phyloP scores from a whole-genome alignment of 2,888 invertebrate species.

The Drosophila subsilvestris region DNA sequence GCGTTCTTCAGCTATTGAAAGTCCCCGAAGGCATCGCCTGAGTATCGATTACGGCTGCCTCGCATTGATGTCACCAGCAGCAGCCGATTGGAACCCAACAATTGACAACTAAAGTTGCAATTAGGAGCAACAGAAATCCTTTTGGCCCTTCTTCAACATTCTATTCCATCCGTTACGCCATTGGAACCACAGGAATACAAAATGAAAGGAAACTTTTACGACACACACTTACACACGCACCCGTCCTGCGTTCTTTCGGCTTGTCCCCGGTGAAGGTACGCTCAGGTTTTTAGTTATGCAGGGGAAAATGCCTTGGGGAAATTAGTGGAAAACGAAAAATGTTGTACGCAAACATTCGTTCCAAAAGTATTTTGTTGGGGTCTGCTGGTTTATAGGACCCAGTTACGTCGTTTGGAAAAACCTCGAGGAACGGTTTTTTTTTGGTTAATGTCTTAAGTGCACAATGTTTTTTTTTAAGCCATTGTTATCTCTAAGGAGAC shows the following conservation, averaged over 20 bases:
- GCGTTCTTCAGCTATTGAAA: constrained; percentile 22
- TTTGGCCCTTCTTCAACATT: background rate
- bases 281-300: constrained; percentile 68
- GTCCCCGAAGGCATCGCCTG: background rate
- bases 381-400: constrained; percentile 29
- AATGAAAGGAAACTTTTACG: constrained; percentile 17
- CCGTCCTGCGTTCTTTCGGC: constrained; percentile 16
- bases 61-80: constrained; percentile 42
- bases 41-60: constrained; percentile 15
- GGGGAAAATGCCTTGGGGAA: constrained; percentile 65
- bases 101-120: constrained; percentile 39
- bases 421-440: constrained; percentile 21
- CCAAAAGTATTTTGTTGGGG: constrained; percentile 20
- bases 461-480: too few relatives aligned
- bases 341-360: constrained; percentile 52
- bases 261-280: constrained; percentile 34
- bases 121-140: constrained; percentile 27
- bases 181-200: constrained; percentile 12
- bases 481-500: background rate
- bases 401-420: constrained; percentile 43
- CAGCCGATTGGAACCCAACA: constrained; percentile 23
- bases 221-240: constrained; percentile 57
- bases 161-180: background rate
- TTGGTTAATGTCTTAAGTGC: background rate
- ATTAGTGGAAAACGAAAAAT: constrained; percentile 63